A percentile compares a stretch with the other conserved stretches of the same genome.
Evolutionary conservation across 1,140 invertebrate species (phyloP).

Genomic region (Periplaneta americana): DNA sequence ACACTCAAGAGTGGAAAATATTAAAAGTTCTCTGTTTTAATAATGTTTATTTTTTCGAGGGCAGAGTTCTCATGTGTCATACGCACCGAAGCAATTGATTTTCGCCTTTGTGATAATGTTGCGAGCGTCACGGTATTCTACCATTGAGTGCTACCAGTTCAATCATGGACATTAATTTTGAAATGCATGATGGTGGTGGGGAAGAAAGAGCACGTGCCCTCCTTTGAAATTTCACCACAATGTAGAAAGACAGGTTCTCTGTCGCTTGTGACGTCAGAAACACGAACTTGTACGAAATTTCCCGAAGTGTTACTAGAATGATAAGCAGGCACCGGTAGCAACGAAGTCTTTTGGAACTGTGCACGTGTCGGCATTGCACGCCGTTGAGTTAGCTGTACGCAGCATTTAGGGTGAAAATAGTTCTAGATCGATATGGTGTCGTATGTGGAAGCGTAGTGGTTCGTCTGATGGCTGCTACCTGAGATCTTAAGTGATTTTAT

Average conservation of each 20-base stretch:
- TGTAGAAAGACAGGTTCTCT: neutral
- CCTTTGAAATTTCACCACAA: neutral
- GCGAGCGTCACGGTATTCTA: no score
- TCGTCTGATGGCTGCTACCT: neutral
- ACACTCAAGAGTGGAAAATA: no score
- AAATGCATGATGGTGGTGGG: no score
- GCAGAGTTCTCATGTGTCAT: no score
- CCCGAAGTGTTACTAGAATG: neutral
- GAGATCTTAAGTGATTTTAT: neutral
- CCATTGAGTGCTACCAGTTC: no score
- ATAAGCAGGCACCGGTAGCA: neutral
- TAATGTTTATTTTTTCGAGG: no score
- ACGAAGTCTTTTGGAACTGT: neutral
- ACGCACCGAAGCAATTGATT: no score
- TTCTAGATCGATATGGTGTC: neutral
- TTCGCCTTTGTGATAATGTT: no score
- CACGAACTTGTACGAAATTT: neutral
- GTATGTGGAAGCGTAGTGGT: neutral
- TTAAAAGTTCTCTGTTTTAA: no score
- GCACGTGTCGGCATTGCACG: neutral
- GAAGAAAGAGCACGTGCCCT: neutral
- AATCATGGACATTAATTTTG: neutral
- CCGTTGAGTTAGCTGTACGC: neutral
- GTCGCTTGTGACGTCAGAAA: neutral
- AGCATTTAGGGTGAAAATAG: neutral